Base-by-base conservation (phyloP, 2,113 vertebrate genomes). In the Spea bombifrons region DNA sequence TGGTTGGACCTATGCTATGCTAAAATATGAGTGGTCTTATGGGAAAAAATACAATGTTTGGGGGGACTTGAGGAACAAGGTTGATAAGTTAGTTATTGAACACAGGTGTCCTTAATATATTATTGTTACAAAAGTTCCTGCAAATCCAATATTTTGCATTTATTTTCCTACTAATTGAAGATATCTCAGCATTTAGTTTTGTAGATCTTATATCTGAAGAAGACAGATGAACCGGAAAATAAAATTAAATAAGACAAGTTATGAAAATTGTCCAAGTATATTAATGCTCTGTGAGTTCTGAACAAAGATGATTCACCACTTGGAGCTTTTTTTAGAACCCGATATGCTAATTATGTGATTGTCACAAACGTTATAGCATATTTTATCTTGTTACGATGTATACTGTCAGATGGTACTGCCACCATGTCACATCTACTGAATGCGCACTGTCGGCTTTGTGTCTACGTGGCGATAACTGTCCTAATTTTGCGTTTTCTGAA, bases 321-420 rank as follows among this genome's bases (percentile, higher is more conserved):
- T 57, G n/a, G 48, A 55, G 12, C 16, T 57, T 15, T 67, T 15
- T 53, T 52, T 15, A n/a, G 64, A 43, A 66, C 64, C 49, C 52
- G 74, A 75, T 57, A 75, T 75, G 74, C 50, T 75, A 75, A 75
- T 75, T 44, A 3, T 8, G 52, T 55, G 66, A 66, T 64, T 55
- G 17, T 67, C 48, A 48, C 43, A 44, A 53, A 61, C 43, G 15
- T 64, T 10, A 16, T 16, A 30, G 48, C 74, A 53, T 8, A 10
- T 66, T 66, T 12, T 66, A 64, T 64, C 74, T 73, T 53, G 63
- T 66, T 75, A 66, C 46, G 4, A 47, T 12, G 7, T 43, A 30
- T 9, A 61, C 73, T 12, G 73, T 61, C 72, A 30, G 30, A 30
- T 30, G 30, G 48, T 7, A 53, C 59, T 43, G 73, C 46, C 16